Percentiles rank a stretch among this genome's conserved stretches.
Conservation (phyloP, 1,140 invertebrate genomes). For the Cydia amplana region DNA sequence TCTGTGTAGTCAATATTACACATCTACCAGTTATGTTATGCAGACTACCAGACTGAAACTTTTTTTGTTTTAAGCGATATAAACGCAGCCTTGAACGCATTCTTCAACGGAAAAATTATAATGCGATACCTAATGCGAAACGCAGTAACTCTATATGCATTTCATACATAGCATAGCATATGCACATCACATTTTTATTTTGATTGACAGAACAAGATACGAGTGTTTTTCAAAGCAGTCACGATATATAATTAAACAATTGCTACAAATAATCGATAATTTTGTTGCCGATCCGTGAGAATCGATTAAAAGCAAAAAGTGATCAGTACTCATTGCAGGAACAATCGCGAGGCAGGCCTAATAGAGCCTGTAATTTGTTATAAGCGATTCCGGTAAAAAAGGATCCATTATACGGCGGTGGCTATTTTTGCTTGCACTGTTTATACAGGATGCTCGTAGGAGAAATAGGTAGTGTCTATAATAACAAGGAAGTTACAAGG, state of each 20-base stretch:
- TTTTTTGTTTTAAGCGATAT: no score
- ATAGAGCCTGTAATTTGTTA: conserved; percentile 52
- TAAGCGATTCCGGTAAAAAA: conserved; percentile 50
- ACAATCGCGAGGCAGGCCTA: conserved; percentile 18
- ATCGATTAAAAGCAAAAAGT: conserved; percentile 24
- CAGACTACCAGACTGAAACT: no score
- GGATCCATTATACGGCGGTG: conserved; percentile 64
- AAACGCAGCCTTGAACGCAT: no score
- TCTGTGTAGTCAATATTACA: no score
- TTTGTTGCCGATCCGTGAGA: conserved; percentile 16
- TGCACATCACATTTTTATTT: no score
- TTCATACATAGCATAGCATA: no score
- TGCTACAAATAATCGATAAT: conserved; percentile 2
- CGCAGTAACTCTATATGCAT: no score
- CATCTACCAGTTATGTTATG: no score
- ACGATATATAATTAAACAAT: conserved; percentile 3
- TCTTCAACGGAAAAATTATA: no score
- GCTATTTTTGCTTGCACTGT: conserved; percentile 48
- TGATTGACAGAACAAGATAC: no score
- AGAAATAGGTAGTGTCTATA: not conserved
- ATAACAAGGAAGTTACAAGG: not conserved
- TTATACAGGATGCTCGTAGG: conserved; percentile 4
- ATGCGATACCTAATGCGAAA: no score
- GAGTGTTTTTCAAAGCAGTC: no score
- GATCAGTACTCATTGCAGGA: conserved; percentile 5